Conservation (phyloP, 1,140 invertebrate genomes). For the Mesaphorura yosii region DNA sequence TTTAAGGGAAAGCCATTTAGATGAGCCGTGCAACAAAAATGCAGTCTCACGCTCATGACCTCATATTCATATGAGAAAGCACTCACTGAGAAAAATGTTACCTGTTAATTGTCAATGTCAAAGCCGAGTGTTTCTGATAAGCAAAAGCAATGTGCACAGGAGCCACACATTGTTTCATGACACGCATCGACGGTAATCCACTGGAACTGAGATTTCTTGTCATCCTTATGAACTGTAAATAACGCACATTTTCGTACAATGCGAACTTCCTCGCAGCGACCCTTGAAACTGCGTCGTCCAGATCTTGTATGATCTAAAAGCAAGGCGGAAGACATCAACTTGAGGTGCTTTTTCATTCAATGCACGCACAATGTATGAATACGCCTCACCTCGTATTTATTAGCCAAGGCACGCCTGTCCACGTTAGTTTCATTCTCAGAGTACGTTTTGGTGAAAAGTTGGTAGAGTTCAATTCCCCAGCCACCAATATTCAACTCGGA, state of each 20-base stretch:
- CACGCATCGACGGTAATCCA: conserved; percentile 26
- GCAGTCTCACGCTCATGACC: too few relatives aligned
- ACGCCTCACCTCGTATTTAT: conserved; percentile 19
- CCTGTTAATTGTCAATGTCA: conserved; percentile 25
- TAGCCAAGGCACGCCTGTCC: conserved; percentile 2
- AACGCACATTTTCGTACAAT: conserved; percentile 68
- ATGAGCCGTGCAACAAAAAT: too few relatives aligned
- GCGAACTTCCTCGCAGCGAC: conserved; percentile 57
- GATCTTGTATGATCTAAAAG: conserved; percentile 36
- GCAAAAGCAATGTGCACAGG: conserved; percentile 31
- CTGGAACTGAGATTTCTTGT: conserved; percentile 24
- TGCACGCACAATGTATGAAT: background rate
- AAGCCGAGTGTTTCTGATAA: conserved; percentile 27
- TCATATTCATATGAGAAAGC: background rate
- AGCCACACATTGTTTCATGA: conserved; percentile 30
- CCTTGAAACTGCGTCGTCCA: conserved; percentile 31
- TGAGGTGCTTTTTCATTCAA: background rate
- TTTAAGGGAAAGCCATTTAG: too few relatives aligned
- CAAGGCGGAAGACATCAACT: conserved; percentile 36
- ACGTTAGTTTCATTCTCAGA: background rate
- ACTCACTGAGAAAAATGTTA: background rate
- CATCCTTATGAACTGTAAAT: conserved; percentile 38
- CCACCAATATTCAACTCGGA: conserved; percentile 23
- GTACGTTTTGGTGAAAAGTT: conserved; percentile 12
- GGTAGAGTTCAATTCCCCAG: conserved; percentile 24